Evolutionary conservation across 2,888 invertebrate species (phyloP).

Genomic region (Alcis repandata): DNA sequence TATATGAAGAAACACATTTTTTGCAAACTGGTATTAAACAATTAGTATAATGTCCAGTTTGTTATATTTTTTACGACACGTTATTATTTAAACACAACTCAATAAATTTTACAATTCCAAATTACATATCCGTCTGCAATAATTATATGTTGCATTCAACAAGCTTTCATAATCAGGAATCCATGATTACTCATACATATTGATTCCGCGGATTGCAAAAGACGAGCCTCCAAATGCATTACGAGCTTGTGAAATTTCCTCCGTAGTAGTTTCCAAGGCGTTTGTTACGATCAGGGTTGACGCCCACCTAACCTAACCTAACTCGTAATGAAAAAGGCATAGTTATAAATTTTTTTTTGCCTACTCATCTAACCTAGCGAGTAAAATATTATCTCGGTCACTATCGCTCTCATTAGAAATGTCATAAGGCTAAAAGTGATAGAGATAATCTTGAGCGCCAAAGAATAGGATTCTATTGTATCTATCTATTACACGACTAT

Average conservation of each 20-base stretch:
- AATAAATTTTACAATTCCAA: conserved; percentile 17
- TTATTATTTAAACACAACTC: conserved; percentile 5
- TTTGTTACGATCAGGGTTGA: conserved; percentile 19
- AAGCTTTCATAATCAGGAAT: conserved; percentile 18
- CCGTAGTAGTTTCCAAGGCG: conserved; percentile 23
- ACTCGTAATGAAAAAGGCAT: too few relatives aligned
- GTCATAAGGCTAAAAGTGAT: too few relatives aligned
- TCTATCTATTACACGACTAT: too few relatives aligned
- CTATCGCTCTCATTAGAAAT: too few relatives aligned
- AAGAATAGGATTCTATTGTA: too few relatives aligned
- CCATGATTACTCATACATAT: conserved; percentile 23
- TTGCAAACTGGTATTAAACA: too few relatives aligned
- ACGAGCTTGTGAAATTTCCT: conserved; percentile 19
- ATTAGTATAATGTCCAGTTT: background rate
- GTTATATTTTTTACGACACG: background rate
- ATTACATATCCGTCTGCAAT: conserved; percentile 4
- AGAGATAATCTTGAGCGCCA: too few relatives aligned
- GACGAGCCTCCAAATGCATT: conserved; percentile 16
- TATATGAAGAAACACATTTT: too few relatives aligned
- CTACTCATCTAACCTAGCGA: too few relatives aligned
- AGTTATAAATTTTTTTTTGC: too few relatives aligned
- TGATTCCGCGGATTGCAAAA: conserved; percentile 33
- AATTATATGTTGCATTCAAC: conserved; percentile 3
- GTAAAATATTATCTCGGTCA: too few relatives aligned
- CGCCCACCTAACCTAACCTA: background rate